Evolutionary conservation across 2,113 vertebrate species (phyloP), one percentile per base, ranked within the genome.

Genomic region (Melanostigma gelatinosum): DNA sequence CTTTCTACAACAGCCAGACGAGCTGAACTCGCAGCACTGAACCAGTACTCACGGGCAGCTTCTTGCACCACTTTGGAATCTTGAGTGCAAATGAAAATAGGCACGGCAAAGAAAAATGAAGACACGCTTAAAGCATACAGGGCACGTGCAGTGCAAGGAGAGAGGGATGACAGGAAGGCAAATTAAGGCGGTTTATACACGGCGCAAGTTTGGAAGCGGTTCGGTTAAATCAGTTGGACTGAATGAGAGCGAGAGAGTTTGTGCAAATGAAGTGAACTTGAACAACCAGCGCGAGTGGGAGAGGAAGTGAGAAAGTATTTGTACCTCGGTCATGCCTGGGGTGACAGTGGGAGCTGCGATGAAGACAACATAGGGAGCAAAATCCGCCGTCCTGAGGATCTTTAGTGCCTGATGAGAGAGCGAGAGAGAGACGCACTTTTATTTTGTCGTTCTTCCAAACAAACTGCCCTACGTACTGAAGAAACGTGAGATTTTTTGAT

Each of bases 301-400:
- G 24, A 9, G 4, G 36, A 50, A 62, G 40, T 0, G 1, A 9
- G n/a, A 4, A 0, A 44, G 27, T 38, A 1, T 55, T 0, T 46
- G n/a, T 91, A 93, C 93, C 89, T 94, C 93, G 0, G 91, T 94
- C 85, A 94, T 87, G 50, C 92, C 91, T 0, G 92, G 91, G 5
- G 93, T 92, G 75, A 94, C 88, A 38, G 85, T 94, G 34, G 93
- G 93, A 34, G 93, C 93, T n/a, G 92, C 93, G 18, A 94, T 91
- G 85, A 93, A 94, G 34, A 94, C 91, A 0, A 94, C 93, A 7
- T 88, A 93, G 1, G 93, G 93, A 27, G 93, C 92, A 42, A 94
- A 94, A 74, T 94, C 93, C 0, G 92, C 92, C 4, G 93, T 94
- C 87, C 93, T 90, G 77, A 94, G 91, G 84, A 94, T 94, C 88